Conservation (phyloP, 1,140 invertebrate species). For the Micrasema minimum region DNA sequence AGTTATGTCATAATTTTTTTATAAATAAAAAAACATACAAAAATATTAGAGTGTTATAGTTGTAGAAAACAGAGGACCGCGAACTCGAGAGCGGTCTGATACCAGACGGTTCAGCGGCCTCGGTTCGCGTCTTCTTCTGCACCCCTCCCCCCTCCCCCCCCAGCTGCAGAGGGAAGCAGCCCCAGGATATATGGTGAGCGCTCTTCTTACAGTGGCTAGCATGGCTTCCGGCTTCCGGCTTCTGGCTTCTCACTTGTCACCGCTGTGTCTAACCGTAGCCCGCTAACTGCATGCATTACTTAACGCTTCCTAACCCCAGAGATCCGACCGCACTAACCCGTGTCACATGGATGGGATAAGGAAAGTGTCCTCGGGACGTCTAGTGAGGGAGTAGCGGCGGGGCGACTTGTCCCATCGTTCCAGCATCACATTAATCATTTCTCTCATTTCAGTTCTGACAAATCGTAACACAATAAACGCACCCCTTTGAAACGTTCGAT, state of each 20-base stretch:
- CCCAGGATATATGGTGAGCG: conserved; percentile 47
- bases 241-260: conserved; percentile 28
- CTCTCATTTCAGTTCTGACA: conserved; percentile 47
- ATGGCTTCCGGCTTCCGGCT: conserved; percentile 48
- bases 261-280: conserved; percentile 35
- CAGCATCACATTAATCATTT: conserved; percentile 40
- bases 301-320: conserved; percentile 59
- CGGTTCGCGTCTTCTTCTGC: conserved; percentile 2
- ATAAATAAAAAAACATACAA: conserved; percentile 22
- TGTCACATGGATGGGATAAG: conserved; percentile 67
- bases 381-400: conserved; percentile 57
- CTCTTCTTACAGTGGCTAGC: conserved; percentile 50
- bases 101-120: no score
- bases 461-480: conserved; percentile 50
- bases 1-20: conserved; percentile 18
- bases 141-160: conserved; percentile 22
- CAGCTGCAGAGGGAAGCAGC: conserved; percentile 15
- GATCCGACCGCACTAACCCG: conserved; percentile 60
- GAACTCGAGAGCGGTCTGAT: neutral
- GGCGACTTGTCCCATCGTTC: conserved; percentile 72
- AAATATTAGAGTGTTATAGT: conserved; percentile 29
- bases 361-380: conserved; percentile 39
- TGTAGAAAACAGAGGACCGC: conserved; percentile 9
- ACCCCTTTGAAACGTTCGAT: conserved; percentile 35
- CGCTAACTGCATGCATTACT: conserved; percentile 37